Percentiles rank a stretch among this genome's conserved stretches.
phyloP scores from a whole-genome alignment of 1,140 invertebrate genomes.

The Trachymyrmex septentrionalis region DNA sequence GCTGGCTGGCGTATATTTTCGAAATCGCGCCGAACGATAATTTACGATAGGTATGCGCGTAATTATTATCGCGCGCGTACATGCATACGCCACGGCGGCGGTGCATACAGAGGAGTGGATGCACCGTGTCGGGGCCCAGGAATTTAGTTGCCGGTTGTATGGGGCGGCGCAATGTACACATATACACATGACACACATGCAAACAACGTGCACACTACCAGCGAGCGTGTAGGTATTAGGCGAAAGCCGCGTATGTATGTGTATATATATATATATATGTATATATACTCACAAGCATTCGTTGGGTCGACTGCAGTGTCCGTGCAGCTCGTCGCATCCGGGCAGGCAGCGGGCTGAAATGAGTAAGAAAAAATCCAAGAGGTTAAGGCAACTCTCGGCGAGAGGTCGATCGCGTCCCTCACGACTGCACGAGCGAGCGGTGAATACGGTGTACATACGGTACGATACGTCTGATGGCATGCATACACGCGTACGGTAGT shows the following conservation, averaged over 20 bases:
- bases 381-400: slow-evolving; percentile 83
- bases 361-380: slow-evolving; percentile 87
- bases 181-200: background rate
- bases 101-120: slow-evolving; percentile 51
- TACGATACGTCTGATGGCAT: slow-evolving; percentile 1
- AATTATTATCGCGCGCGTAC: slow-evolving; percentile 62
- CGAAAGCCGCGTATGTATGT: slow-evolving; percentile 18
- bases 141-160: slow-evolving; percentile 64
- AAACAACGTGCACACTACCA: background rate
- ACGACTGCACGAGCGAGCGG: slow-evolving; percentile 76
- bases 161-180: slow-evolving; percentile 3
- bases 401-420: slow-evolving; percentile 85
- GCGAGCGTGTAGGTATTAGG: slow-evolving; percentile 32
- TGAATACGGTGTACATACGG: slow-evolving; percentile 61
- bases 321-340: slow-evolving; percentile 96
- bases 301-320: slow-evolving; percentile 96
- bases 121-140: slow-evolving; percentile 54
- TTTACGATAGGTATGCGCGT: slow-evolving; percentile 65
- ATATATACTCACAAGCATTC: slow-evolving; percentile 98
- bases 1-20: slow-evolving; percentile 37
- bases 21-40: slow-evolving; percentile 58
- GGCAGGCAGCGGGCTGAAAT: slow-evolving; percentile 96
- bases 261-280: too few relatives aligned
- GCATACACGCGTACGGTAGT: slow-evolving; percentile 48
- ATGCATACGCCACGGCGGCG: slow-evolving; percentile 18